Evolutionary conservation across 2,797 vertebrate genomes (phyloP).

Genomic region (Gallinago stenura): DNA sequence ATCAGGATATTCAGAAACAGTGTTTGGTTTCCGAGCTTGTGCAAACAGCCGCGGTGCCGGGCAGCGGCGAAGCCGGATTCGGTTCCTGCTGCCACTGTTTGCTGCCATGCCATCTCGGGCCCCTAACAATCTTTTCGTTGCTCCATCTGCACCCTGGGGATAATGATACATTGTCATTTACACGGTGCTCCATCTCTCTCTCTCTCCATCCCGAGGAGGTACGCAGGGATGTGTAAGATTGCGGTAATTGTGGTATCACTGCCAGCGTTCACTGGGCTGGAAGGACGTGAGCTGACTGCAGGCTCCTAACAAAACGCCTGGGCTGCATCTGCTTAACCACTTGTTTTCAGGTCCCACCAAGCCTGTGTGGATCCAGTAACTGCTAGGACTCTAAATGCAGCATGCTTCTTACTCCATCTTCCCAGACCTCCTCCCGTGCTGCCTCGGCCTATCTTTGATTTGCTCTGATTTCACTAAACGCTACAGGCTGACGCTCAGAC

Average conservation of each 20-base stretch:
- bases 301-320: fast-evolving
- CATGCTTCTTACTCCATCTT: not conserved
- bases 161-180: not conserved
- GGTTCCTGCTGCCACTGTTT: not conserved
- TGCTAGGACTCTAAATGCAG: not conserved
- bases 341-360: not conserved
- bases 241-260: not conserved
- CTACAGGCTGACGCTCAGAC: not conserved
- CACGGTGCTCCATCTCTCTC: not conserved
- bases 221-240: not conserved
- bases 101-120: not conserved
- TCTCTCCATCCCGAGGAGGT: not conserved
- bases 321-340: not conserved
- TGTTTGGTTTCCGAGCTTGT: not conserved
- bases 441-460: not conserved
- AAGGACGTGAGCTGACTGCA: not conserved
- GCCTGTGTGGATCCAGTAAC: not conserved
- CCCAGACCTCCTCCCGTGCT: not conserved
- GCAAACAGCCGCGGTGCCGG: not conserved
- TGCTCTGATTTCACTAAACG: not conserved
- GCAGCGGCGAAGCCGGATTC: not conserved
- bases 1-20: not conserved
- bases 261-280: not conserved
- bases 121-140: not conserved
- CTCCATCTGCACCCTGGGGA: not conserved